Percentiles rank a stretch among this genome's conserved stretches.
Conservation (phyloP, 2,888 invertebrate genomes). For the Anticlea derivata region DNA sequence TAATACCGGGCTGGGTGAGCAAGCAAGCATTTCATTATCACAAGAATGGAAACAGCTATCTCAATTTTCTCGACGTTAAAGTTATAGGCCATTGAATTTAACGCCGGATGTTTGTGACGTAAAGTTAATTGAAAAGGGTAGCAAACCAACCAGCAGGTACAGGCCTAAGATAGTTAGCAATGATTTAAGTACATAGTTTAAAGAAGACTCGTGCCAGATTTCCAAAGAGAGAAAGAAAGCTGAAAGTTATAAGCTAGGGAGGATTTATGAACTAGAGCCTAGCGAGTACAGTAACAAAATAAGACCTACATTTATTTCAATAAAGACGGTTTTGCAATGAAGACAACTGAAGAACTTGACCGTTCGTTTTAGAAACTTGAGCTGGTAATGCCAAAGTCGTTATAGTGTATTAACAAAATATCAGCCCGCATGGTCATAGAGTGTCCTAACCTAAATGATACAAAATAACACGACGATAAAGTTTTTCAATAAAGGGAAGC, state of each 20-base stretch:
- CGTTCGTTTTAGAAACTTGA: slow-evolving; percentile 11
- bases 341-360: slow-evolving; percentile 7
- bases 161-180: slow-evolving; percentile 40
- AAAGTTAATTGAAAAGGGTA: slow-evolving; percentile 43
- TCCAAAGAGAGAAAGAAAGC: slow-evolving; percentile 18
- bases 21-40: slow-evolving; percentile 9
- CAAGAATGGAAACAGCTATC: slow-evolving; percentile 12
- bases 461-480: slow-evolving; percentile 19
- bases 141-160: slow-evolving; percentile 34
- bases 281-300: background rate
- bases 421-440: slow-evolving; percentile 1
- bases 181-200: slow-evolving; percentile 30
- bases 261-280: slow-evolving; percentile 18
- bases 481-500: slow-evolving; percentile 13
- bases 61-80: slow-evolving; percentile 21
- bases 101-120: slow-evolving; percentile 16
- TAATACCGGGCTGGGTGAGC: background rate
- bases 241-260: slow-evolving; percentile 7
- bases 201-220: slow-evolving; percentile 12
- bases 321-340: slow-evolving; percentile 11
- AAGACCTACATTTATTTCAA: background rate
- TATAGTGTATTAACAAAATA: slow-evolving; percentile 10
- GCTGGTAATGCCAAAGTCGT: slow-evolving; percentile 14
- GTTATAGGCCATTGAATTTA: slow-evolving; percentile 23
- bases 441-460: background rate